Evolutionary conservation across 2,888 invertebrate species (phyloP).

Genomic region (Caenorhabditis virilis): DNA sequence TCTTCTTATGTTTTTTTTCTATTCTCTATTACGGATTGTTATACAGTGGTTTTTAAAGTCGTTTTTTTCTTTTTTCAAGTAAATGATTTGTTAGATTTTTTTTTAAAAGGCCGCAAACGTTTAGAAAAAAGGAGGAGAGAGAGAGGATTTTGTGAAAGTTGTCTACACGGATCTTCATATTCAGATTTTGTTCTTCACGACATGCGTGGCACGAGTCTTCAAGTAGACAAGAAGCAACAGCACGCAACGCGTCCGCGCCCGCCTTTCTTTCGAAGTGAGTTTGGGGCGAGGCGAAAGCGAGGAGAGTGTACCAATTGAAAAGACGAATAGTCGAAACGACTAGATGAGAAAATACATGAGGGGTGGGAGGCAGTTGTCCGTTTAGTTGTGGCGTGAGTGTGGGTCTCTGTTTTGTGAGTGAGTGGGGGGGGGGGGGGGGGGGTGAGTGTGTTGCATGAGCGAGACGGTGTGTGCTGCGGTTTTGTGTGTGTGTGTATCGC

Average conservation of each 20-base stretch:
- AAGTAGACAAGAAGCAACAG: slow-evolving; percentile 17
- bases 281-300: slow-evolving; percentile 4
- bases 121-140: no score
- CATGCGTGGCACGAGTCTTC: slow-evolving; percentile 6
- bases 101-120: no score
- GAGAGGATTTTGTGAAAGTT: no score
- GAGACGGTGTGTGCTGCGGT: slow-evolving; percentile 26
- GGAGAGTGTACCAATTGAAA: background rate
- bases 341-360: background rate
- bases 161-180: no score
- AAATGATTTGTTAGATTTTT: no score
- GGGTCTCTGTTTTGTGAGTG: background rate
- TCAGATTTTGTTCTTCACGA: slow-evolving; percentile 7
- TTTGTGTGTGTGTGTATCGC: slow-evolving; percentile 26
- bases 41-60: no score
- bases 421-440: background rate
- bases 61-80: no score
- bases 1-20: no score
- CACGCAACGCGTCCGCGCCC: background rate
- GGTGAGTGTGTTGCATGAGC: background rate
- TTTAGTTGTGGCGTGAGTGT: background rate
- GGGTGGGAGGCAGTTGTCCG: slow-evolving; percentile 1
- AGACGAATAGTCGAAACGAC: background rate
- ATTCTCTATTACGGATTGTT: no score
- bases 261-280: background rate